These are phyloP conservation scores for Drosophila mayaguana DNA, from an alignment of 2,888 invertebrate species.

Conservation along the genomic window DNA sequence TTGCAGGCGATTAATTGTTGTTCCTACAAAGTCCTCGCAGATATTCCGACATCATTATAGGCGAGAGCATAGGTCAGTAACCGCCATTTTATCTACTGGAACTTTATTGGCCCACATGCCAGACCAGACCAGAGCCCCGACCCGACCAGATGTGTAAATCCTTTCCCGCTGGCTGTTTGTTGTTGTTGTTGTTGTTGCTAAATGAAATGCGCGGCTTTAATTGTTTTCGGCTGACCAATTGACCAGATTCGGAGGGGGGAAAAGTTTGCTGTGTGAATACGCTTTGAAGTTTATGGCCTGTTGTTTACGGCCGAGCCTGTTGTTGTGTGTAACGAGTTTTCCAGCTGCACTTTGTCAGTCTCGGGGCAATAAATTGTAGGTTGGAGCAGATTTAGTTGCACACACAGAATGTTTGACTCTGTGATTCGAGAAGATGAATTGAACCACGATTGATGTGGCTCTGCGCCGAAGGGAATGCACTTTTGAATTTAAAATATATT, in stretches of 20 bases:
- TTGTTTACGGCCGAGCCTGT: slow-evolving; percentile 54
- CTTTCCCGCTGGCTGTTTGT: slow-evolving; percentile 3
- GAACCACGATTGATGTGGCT: slow-evolving; percentile 64
- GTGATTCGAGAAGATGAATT: slow-evolving; percentile 66
- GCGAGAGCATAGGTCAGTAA: slow-evolving; percentile 52
- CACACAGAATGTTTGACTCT: slow-evolving; percentile 37
- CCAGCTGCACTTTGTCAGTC: slow-evolving; percentile 60
- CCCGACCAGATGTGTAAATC: slow-evolving; percentile 16
- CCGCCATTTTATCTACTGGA: slow-evolving; percentile 71
- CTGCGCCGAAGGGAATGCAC: slow-evolving; percentile 54
- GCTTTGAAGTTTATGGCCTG: slow-evolving; percentile 60
- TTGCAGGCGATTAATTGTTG: slow-evolving; percentile 49
- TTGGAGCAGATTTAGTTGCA: slow-evolving; percentile 57
- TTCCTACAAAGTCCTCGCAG: background rate
- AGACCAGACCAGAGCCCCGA: slow-evolving; percentile 15
- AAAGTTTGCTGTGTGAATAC: slow-evolving; percentile 33
- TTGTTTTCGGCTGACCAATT: slow-evolving; percentile 73
- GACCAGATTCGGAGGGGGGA: slow-evolving; percentile 49
- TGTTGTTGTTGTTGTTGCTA: slow-evolving; percentile 16
- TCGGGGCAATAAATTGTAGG: slow-evolving; percentile 63
- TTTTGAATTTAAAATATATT: background rate
- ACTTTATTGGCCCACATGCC: slow-evolving; percentile 64
- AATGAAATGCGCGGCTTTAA: slow-evolving; percentile 66
- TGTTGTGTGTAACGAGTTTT: slow-evolving; percentile 31
- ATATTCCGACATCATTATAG: slow-evolving; percentile 11